A percentile compares a stretch with the other conserved stretches of the same genome.
Conservation (phyloP, 2,888 invertebrate genomes). For the Cylindroiulus punctatus region DNA sequence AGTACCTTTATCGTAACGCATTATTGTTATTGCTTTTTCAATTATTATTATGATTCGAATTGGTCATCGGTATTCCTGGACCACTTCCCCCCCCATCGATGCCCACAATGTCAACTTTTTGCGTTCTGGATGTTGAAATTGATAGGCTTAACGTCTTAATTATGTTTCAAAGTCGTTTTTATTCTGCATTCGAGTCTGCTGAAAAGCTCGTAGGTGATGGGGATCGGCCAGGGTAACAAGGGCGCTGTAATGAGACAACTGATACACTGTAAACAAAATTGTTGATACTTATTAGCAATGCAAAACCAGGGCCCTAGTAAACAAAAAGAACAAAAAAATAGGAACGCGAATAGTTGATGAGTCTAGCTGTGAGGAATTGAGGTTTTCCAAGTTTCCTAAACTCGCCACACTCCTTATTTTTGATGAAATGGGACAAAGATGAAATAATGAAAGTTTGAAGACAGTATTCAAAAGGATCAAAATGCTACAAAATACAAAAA, state of each 20-base stretch:
- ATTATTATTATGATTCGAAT: not conserved
- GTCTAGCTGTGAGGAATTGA: too few species aligned
- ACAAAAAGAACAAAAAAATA: too few species aligned
- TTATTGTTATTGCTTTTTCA: conserved; percentile 1
- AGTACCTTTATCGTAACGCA: not conserved
- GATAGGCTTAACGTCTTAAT: not conserved
- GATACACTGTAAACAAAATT: not conserved
- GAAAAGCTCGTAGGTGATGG: not conserved
- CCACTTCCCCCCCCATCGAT: not conserved
- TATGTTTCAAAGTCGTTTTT: not conserved
- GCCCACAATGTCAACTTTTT: not conserved
- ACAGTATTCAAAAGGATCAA: too few species aligned
- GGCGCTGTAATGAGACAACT: not conserved
- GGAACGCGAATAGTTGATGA: too few species aligned
- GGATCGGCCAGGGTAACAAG: not conserved
- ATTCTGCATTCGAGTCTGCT: not conserved
- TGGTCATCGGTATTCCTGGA: not conserved
- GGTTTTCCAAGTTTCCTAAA: too few species aligned
- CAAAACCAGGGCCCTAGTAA: too few species aligned
- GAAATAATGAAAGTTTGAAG: too few species aligned
- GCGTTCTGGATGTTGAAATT: not conserved
- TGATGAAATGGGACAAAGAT: too few species aligned
- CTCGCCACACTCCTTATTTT: too few species aligned
- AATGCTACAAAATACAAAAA: too few species aligned
- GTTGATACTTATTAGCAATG: too few species aligned